Base-by-base conservation (phyloP, 2,113 vertebrate genomes). In the Panthera uncia region DNA sequence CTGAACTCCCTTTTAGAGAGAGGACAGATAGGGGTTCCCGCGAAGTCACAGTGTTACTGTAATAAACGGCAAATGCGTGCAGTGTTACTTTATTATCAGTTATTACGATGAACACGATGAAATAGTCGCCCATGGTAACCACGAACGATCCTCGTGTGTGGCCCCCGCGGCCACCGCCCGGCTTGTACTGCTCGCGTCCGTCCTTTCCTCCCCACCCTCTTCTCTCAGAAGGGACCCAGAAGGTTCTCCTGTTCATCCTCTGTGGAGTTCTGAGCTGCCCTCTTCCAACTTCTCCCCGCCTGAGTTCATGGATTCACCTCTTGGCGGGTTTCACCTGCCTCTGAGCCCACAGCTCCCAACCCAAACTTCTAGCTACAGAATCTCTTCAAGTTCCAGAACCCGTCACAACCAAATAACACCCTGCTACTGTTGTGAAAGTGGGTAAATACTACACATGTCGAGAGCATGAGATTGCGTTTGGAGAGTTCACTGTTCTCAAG, bases 131-230 rank as follows among this genome's bases (percentile, higher is more conserved):
- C 21, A 29, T 48, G 18, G 1, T 21, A 9, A 38, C 1, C 15
- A 23, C 5, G 7, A 27, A 5, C 15, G 7, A 50, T 29, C 21
- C 27, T 11, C 5, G 0, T 12, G 31, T 21, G 1, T 1, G 25
- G 73, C 15, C 73, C 13, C 13, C 13, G 3, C 3, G 2, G 73
- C 71, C 23, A 9, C n/a, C 12, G 25, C 13, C 38, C 0, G 23
- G 25, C 73, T 6, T 4, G 10, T 8, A 1, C 18, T 25, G 16
- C 27, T 33, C 14, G 48, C 3, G 11, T 5, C 69, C 7, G 1
- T 14, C 48, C 10, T 10, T 41, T 36, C 50, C 57, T 45, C n/a
- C 52, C 27, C 5, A 38, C 31, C 31, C 12, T 8, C 48, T n/a
- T 38, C 0, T 38, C 0, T 52, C 33, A 33, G n/a, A 78, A 25